These are phyloP conservation scores for Oreortyx pictus DNA, from an alignment of 2,797 vertebrate genomes.

Conservation along the genomic window DNA sequence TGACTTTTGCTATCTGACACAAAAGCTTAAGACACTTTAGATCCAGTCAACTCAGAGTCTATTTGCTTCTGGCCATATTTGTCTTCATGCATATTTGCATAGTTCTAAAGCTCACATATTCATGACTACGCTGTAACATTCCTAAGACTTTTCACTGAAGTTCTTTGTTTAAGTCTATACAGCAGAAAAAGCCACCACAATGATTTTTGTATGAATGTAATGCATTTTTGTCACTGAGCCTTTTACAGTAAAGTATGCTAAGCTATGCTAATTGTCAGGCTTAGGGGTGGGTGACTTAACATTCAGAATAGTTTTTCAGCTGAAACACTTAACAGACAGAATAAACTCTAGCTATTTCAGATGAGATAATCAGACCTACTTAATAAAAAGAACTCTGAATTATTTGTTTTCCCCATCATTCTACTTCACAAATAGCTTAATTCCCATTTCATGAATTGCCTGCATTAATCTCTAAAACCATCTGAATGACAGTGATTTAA, in stretches of 20 bases:
- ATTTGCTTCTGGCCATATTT: neutral
- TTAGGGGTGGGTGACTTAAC: conserved; percentile 3
- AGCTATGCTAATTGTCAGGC: conserved; percentile 53
- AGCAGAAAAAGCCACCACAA: neutral
- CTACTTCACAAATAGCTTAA: neutral
- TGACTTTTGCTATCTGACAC: neutral
- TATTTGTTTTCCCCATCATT: conserved; percentile 12
- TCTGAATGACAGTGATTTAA: neutral
- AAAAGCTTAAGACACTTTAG: neutral
- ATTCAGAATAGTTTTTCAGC: neutral
- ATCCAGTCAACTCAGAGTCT: neutral
- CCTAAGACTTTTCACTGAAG: conserved; percentile 11
- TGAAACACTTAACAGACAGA: neutral
- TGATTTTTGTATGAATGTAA: neutral
- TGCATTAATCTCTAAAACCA: neutral
- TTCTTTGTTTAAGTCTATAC: neutral
- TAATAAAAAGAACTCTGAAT: conserved; percentile 16
- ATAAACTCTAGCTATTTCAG: conserved; percentile 8
- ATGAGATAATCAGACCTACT: neutral
- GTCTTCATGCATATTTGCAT: neutral
- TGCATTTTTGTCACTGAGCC: conserved; percentile 12
- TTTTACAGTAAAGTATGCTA: conserved; percentile 56
- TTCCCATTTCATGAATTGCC: neutral
- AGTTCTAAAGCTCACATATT: neutral
- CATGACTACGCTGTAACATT: conserved; percentile 1